A percentile compares a stretch with the other conserved stretches of the same genome.
These are phyloP conservation scores for Sarcophaga variegata DNA, from an alignment of 2,888 invertebrate genomes.

Conservation along the genomic window DNA sequence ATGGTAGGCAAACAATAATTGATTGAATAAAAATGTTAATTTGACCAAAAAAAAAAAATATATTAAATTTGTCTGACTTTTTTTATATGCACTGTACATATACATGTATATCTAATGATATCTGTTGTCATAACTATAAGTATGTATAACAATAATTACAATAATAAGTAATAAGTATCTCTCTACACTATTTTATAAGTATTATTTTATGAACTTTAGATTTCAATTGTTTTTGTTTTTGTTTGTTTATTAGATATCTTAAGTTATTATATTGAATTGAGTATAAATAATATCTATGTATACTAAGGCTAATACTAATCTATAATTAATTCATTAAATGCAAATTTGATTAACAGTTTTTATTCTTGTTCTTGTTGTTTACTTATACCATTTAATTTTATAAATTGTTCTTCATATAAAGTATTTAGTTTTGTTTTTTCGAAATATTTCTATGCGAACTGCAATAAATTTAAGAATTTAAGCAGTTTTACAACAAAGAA, in stretches of 20 bases:
- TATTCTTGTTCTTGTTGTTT: background rate
- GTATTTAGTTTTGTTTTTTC: conserved; percentile 7
- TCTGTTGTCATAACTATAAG: too few relatives aligned
- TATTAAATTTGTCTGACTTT: too few relatives aligned
- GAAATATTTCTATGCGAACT: background rate
- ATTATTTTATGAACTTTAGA: background rate
- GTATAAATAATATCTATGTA: conserved; percentile 13
- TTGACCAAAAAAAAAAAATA: too few relatives aligned
- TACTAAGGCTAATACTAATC: conserved; percentile 5
- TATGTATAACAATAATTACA: too few relatives aligned
- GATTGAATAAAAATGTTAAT: too few relatives aligned
- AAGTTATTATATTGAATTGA: conserved; percentile 5
- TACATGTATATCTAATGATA: too few relatives aligned
- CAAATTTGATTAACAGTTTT: conserved; percentile 66
- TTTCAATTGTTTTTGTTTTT: background rate
- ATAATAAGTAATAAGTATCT: too few relatives aligned
- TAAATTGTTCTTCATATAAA: conserved; percentile 33
- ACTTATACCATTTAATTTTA: conserved; percentile 15
- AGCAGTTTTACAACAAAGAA: conserved; percentile 7
- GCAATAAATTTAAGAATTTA: conserved; percentile 24
- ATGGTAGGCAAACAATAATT: too few relatives aligned
- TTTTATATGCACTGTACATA: too few relatives aligned
- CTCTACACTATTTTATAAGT: too few relatives aligned
- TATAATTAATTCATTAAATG: conserved; percentile 62
- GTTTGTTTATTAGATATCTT: background rate